phyloP scores from a whole-genome alignment of 2,888 invertebrate genomes.

The Clivina fossor region DNA sequence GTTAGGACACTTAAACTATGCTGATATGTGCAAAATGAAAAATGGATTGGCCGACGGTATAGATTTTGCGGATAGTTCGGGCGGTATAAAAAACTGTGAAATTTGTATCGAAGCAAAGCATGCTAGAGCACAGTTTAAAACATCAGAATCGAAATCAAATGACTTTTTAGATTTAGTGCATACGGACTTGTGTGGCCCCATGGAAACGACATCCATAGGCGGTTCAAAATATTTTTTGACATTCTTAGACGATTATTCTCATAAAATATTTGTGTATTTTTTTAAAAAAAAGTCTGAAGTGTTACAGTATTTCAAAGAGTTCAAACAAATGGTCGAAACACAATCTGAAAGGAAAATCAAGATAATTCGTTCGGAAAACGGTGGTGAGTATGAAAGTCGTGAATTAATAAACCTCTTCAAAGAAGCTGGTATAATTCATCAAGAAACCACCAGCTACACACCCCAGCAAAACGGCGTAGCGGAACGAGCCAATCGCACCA shows the following conservation, averaged over 20 bases:
- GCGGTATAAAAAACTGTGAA: conserved; percentile 33
- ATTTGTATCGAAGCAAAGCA: conserved; percentile 42
- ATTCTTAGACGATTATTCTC: conserved; percentile 47
- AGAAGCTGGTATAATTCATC: conserved; percentile 43
- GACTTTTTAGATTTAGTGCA: conserved; percentile 45
- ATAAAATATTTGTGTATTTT: conserved; percentile 43
- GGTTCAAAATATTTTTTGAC: conserved; percentile 47
- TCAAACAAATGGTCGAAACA: conserved; percentile 42
- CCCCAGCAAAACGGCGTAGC: conserved; percentile 49
- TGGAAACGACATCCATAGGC: conserved; percentile 46
- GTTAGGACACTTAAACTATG: conserved; percentile 34
- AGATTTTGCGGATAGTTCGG: neutral
- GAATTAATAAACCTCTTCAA: conserved; percentile 37
- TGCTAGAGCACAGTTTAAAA: conserved; percentile 38
- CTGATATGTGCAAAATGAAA: conserved; percentile 23
- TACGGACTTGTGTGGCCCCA: conserved; percentile 48
- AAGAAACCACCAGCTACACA: conserved; percentile 44
- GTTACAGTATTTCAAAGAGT: conserved; percentile 39
- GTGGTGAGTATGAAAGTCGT: conserved; percentile 37
- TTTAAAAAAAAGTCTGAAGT: conserved; percentile 47
- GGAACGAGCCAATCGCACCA: conserved; percentile 40
- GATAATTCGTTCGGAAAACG: conserved; percentile 41
- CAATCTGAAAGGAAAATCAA: conserved; percentile 40
- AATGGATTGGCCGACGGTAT: conserved; percentile 18
- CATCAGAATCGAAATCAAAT: conserved; percentile 35